Conservation (phyloP, 2,888 invertebrate genomes). For the Drosophila nr. fundita region DNA sequence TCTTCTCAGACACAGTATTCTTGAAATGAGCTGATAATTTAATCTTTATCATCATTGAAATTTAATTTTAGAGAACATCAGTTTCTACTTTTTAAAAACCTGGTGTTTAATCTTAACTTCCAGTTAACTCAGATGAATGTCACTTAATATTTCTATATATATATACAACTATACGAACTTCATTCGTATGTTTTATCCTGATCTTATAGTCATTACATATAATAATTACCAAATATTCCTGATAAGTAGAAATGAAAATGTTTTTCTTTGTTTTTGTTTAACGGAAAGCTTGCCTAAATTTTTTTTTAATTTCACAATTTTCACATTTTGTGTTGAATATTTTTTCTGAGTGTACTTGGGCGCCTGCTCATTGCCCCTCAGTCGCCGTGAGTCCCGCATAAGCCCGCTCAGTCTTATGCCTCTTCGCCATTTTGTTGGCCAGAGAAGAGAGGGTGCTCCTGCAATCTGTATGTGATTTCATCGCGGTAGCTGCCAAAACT, state of each 20-base stretch:
- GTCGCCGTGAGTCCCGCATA: background rate
- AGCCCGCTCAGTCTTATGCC: background rate
- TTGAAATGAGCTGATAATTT: background rate
- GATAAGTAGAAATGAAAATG: background rate
- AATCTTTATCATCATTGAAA: too few relatives aligned
- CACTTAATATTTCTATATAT: background rate
- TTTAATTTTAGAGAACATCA: background rate
- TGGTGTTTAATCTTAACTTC: too few relatives aligned
- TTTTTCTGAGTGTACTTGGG: background rate
- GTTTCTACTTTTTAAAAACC: background rate
- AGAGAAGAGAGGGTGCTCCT: slow-evolving; percentile 31
- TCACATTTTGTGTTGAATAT: background rate
- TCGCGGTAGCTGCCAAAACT: slow-evolving; percentile 16
- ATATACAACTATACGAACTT: too few relatives aligned
- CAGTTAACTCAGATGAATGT: too few relatives aligned
- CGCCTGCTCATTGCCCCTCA: background rate
- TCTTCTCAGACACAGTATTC: background rate
- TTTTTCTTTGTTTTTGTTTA: too few relatives aligned
- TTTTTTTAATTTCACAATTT: background rate
- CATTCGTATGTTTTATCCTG: background rate
- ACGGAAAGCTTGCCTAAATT: background rate
- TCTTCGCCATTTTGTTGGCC: slow-evolving; percentile 43
- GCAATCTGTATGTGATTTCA: slow-evolving; percentile 2
- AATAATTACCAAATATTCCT: background rate
- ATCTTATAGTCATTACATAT: background rate